These are phyloP conservation scores for Gavialis gangeticus DNA, from an alignment of 2,113 vertebrate species.

Conservation along the genomic window DNA sequence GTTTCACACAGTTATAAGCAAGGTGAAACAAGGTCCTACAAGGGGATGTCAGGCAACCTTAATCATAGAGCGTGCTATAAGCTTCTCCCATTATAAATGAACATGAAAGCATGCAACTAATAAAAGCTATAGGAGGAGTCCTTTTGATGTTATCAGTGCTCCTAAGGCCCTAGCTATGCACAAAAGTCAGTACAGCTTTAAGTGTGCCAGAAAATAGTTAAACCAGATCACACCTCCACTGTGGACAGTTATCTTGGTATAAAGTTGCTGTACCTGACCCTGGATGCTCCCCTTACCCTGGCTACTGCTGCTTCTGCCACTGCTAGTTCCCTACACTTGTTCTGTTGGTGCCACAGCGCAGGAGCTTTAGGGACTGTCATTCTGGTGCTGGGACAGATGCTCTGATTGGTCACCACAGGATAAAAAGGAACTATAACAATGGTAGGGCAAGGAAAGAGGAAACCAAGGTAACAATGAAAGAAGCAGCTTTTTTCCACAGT, in stretches of 20 bases:
- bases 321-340: too few relatives aligned
- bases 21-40: neutral
- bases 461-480: neutral
- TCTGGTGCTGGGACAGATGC: too few relatives aligned
- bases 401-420: neutral
- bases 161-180: neutral
- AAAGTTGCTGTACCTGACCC: neutral
- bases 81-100: neutral
- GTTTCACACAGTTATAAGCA: neutral
- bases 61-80: neutral
- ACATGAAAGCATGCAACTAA: neutral
- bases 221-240: neutral
- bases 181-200: neutral
- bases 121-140: neutral
- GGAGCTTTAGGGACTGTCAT: too few relatives aligned
- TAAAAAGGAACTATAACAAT: constrained; percentile 12
- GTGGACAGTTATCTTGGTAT: rapidly evolving
- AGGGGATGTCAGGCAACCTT: neutral
- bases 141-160: neutral
- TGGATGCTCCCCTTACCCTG: neutral
- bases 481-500: neutral
- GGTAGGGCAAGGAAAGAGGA: neutral
- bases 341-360: too few relatives aligned
- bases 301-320: too few relatives aligned
- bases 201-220: neutral